These are phyloP conservation scores for Crossoptilon crossoptilon DNA, from an alignment of 2,797 vertebrate species.

Conservation along the genomic window DNA sequence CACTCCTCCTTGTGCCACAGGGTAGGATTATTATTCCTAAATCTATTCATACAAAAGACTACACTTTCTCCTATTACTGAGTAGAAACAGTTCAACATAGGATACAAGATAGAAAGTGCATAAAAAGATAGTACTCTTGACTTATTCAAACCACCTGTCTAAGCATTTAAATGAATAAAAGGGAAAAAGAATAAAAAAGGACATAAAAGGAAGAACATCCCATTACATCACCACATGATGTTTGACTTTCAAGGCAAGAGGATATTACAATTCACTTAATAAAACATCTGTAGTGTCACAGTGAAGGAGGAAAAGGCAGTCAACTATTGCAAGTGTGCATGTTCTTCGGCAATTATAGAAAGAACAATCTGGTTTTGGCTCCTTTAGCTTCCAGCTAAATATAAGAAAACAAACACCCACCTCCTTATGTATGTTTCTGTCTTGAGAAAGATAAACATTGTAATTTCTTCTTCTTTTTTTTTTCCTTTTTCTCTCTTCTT, in stretches of 20 bases:
- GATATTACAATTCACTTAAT: constrained; percentile 64
- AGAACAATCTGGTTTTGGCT: constrained; percentile 27
- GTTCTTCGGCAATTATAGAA: constrained; percentile 26
- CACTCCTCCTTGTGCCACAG: background rate
- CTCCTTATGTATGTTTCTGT: constrained; percentile 51
- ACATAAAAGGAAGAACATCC: constrained; percentile 51
- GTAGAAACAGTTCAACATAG: constrained; percentile 22
- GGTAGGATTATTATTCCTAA: background rate
- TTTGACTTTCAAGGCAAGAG: constrained; percentile 31
- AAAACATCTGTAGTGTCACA: constrained; percentile 54
- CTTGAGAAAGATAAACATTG: constrained; percentile 30
- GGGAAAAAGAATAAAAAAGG: background rate
- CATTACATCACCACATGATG: constrained; percentile 63
- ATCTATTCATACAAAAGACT: background rate
- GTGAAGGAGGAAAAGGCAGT: constrained; percentile 52
- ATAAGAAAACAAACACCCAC: constrained; percentile 60
- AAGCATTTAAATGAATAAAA: constrained; percentile 54
- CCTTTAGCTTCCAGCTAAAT: constrained; percentile 7
- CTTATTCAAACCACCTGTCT: constrained; percentile 61
- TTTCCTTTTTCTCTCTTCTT: too few species aligned
- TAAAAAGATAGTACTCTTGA: constrained; percentile 28
- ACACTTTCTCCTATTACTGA: background rate
- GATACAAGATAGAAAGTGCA: background rate
- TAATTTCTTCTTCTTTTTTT: background rate
- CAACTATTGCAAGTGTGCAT: constrained; percentile 24